phyloP scores from a whole-genome alignment of 2,797 vertebrate genomes.

The Hypotaenidia philippensis region DNA sequence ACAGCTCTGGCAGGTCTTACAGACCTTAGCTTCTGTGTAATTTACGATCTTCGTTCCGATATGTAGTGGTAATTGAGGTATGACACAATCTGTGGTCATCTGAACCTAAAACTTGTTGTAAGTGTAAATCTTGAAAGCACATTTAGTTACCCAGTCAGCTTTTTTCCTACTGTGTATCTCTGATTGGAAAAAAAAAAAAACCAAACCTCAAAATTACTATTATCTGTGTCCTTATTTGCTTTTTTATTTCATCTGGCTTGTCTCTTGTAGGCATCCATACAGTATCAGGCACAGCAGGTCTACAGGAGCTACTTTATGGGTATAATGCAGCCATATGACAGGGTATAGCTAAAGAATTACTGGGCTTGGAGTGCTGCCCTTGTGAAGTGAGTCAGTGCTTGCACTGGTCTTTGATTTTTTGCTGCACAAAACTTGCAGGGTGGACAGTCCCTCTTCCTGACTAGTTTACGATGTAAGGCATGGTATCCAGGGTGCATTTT shows the following conservation, averaged over 20 bases:
- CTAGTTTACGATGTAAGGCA: neutral
- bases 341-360: neutral
- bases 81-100: neutral
- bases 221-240: neutral
- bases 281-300: neutral
- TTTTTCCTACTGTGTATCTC: neutral
- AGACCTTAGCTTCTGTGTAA: neutral
- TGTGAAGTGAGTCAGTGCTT: neutral
- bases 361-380: neutral
- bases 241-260: neutral
- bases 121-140: neutral
- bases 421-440: neutral
- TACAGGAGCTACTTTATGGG: neutral
- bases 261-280: neutral
- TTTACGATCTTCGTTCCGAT: neutral
- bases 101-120: neutral
- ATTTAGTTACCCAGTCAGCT: neutral
- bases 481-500: neutral
- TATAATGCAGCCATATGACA: neutral
- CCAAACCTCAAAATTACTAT: no score
- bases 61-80: neutral
- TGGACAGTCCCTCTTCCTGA: neutral
- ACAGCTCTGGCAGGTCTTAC: neutral
- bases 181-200: fast-evolving
- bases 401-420: neutral